Conservation (phyloP, 2,113 vertebrate species). For the Microcebus lehilahytsara region DNA sequence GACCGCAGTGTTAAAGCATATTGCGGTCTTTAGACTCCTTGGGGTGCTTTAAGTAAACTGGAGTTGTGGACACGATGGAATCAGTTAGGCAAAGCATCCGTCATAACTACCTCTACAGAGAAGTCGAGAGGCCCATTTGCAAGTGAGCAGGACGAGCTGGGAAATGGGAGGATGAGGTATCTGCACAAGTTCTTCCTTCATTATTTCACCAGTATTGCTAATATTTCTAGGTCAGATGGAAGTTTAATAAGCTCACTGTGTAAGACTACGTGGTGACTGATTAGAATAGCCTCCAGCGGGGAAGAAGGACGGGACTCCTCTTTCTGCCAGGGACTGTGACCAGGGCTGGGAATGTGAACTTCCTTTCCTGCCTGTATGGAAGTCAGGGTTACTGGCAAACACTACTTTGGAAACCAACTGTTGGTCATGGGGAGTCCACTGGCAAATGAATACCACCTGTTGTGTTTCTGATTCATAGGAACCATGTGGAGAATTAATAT, state of each 20-base stretch:
- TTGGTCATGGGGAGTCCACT: background rate
- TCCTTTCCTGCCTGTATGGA: background rate
- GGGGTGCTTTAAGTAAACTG: no score
- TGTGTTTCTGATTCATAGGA: conserved; percentile 66
- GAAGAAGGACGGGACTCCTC: background rate
- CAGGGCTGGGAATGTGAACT: background rate
- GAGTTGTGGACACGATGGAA: no score
- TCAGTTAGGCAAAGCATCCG: no score
- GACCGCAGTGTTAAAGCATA: background rate
- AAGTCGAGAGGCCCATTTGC: background rate
- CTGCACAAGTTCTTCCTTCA: background rate
- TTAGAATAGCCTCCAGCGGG: background rate
- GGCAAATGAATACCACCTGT: conserved; percentile 13
- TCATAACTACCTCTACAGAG: background rate
- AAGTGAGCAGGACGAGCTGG: background rate
- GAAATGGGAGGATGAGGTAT: background rate
- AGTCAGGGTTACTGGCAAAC: background rate
- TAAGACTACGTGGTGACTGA: background rate
- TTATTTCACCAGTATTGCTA: background rate
- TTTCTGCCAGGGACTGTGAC: background rate
- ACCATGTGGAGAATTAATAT: conserved; percentile 54
- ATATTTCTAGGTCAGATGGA: background rate
- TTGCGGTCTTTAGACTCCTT: background rate
- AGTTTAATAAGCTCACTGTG: background rate
- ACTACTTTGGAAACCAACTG: background rate